Evolutionary conservation across 2,888 invertebrate species (phyloP), one percentile per base, ranked within the genome.

Genomic region (Drosophila mimica): DNA sequence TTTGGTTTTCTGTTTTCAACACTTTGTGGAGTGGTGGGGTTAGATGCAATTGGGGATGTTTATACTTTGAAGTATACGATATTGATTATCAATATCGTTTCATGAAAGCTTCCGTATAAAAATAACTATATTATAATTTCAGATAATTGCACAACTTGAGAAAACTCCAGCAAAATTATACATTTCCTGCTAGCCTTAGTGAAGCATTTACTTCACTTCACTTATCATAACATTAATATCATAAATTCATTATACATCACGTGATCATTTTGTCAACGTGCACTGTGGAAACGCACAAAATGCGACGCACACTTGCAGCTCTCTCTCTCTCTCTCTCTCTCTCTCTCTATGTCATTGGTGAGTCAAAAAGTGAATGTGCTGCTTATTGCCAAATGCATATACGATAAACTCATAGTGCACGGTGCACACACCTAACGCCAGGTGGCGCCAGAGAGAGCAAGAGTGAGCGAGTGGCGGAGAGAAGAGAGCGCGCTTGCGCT

Each of bases 401-500:
- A 40, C 38, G 38, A 31, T 31, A 25, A 17, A 28, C 15, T n/a
- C 17, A 17, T 53, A 63, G 48, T 40, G 48, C 15, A 17, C 40
- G 65, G 49, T 49, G 33, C 36, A 38, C 4, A 52, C 48, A 49
- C 4, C 28, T 1, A 13, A 28, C 54, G 30, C 7, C 17, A 53
- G 31, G 1, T 53, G 60, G 38, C 54, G 28, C 3, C 20, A 33
- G 20, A 13, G 52, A 56, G 34, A 5, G 28, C 9, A 38, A 53
- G 52, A 49, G 53, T 3, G 31, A 38, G 38, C 3, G n/a, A 38
- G 33, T 34, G 57, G 49, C 40, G 38, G 43, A 33, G n/a, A 40
- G 13, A 11, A 54, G 59, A 49, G 77, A 81, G 74, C 40, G 84
- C 89, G 87, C 82, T 59, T 82, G 79, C 89, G 89, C 87, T 68